These are phyloP conservation scores for Glaucopsyche alexis DNA, from an alignment of 2,888 invertebrate genomes.

Conservation along the genomic window DNA sequence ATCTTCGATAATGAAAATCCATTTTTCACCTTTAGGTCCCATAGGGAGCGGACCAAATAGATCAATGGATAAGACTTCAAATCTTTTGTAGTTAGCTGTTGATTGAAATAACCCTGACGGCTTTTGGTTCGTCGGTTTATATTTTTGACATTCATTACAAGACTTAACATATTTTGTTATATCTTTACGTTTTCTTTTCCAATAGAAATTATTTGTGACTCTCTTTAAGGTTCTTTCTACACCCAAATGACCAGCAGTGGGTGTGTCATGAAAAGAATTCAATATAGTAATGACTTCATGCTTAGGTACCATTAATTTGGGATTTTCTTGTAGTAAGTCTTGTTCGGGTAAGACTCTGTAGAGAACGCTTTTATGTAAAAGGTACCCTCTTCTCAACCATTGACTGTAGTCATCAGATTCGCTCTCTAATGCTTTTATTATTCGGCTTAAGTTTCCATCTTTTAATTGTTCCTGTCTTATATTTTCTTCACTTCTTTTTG, in stretches of 20 bases:
- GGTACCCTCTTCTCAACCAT: not conserved
- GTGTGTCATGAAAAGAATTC: not conserved
- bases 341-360: not conserved
- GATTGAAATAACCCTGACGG: slow-evolving; percentile 38
- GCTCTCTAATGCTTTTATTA: not conserved
- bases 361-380: not conserved
- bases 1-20: slow-evolving; percentile 40
- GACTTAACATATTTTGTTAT: slow-evolving; percentile 31
- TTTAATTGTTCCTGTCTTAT: not conserved
- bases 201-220: not conserved
- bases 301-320: not conserved
- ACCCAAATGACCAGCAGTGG: not conserved
- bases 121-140: slow-evolving; percentile 39
- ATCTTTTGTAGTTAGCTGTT: slow-evolving; percentile 34
- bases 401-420: not conserved
- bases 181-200: not conserved
- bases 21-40: slow-evolving; percentile 33
- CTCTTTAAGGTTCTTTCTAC: not conserved
- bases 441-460: too few species aligned
- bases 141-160: slow-evolving; percentile 35
- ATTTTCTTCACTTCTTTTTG: not conserved
- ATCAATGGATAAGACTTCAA: slow-evolving; percentile 40
- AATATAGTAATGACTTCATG: not conserved
- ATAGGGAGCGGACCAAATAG: slow-evolving; percentile 40
- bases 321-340: not conserved